These are phyloP conservation scores for Nyctibius grandis DNA, from an alignment of 2,797 vertebrate species.

Conservation along the genomic window DNA sequence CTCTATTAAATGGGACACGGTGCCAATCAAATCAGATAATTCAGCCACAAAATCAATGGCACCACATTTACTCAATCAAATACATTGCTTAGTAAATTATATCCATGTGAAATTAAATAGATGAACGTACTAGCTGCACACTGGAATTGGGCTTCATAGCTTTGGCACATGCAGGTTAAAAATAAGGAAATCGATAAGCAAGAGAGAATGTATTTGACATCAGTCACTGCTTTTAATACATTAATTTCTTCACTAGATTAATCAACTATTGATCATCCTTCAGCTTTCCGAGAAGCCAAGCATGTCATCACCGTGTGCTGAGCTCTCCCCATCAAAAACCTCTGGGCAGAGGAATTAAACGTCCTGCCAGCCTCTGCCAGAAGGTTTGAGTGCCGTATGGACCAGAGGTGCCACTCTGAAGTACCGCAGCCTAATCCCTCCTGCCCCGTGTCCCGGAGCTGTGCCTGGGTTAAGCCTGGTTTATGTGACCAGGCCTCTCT, in stretches of 20 bases:
- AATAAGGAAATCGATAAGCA: constrained; percentile 61
- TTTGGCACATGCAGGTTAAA: constrained; percentile 49
- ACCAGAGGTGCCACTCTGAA: fast-evolving
- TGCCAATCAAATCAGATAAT: constrained; percentile 69
- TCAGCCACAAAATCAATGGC: constrained; percentile 65
- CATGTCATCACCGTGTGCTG: neutral
- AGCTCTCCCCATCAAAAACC: neutral
- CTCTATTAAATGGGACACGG: constrained; percentile 55
- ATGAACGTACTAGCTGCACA: constrained; percentile 47
- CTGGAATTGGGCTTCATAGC: neutral
- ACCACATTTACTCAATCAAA: constrained; percentile 63
- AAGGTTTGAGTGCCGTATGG: fast-evolving
- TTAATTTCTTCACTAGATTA: constrained; percentile 72
- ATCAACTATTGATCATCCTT: constrained; percentile 68
- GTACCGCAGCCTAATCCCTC: fast-evolving
- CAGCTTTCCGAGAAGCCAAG: constrained; percentile 41
- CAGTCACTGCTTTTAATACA: constrained; percentile 68
- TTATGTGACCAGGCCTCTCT: neutral
- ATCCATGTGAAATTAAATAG: constrained; percentile 66
- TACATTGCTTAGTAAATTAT: constrained; percentile 65
- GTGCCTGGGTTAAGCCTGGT: neutral
- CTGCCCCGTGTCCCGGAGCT: neutral
- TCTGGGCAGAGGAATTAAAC: neutral
- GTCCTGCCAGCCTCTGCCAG: neutral
- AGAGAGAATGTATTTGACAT: constrained; percentile 66